Conservation (phyloP, 2,113 vertebrate genomes). For the Cranoglanis bouderius region DNA sequence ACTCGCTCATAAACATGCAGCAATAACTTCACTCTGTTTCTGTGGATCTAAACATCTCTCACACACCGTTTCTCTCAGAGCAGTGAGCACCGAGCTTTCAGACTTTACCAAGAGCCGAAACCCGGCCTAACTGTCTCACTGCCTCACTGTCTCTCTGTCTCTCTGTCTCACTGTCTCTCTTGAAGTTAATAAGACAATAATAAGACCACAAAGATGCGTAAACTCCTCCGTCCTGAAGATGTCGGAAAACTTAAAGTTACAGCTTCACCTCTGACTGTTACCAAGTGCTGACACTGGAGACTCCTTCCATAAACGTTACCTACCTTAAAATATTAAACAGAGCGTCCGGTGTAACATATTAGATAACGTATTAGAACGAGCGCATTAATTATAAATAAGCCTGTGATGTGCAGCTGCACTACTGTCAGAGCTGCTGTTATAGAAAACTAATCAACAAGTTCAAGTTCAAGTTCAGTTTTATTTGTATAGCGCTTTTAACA, state of each 20-base stretch:
- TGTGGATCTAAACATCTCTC: conserved; percentile 44
- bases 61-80: background rate
- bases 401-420: background rate
- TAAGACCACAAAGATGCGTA: background rate
- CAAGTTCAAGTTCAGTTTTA: no score
- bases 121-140: background rate
- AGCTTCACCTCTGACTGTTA: no score
- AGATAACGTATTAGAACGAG: no score
- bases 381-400: background rate
- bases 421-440: background rate
- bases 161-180: background rate
- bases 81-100: background rate
- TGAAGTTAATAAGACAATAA: background rate
- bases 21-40: conserved; percentile 66
- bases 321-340: background rate
- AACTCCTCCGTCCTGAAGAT: no score
- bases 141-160: background rate
- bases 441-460: background rate
- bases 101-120: background rate
- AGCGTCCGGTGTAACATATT: no score
- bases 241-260: no score
- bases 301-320: background rate
- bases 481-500: no score
- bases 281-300: background rate
- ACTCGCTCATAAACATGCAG: conserved; percentile 86